A percentile compares a stretch with the other conserved stretches of the same genome.
phyloP scores from a whole-genome alignment of 2,113 vertebrate species.

The Alosa alosa region DNA sequence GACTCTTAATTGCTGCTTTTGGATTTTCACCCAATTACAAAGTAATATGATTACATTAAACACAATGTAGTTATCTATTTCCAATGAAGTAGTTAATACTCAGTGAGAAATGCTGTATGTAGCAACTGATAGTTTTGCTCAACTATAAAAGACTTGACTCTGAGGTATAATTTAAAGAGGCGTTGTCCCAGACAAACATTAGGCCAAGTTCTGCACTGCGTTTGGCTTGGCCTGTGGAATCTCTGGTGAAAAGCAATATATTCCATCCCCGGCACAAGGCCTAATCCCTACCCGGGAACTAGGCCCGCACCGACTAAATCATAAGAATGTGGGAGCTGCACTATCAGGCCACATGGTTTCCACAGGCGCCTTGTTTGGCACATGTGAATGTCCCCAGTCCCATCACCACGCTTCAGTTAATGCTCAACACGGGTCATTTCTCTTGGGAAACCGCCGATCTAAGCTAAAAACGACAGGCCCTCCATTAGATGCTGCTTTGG shows the following conservation, averaged over 20 bases:
- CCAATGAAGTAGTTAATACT: too few relatives aligned
- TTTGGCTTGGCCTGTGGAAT: neutral
- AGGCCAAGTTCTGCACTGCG: neutral
- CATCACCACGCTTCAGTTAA: conserved; percentile 13
- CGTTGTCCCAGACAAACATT: neutral
- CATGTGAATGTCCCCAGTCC: conserved; percentile 34
- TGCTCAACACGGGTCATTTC: conserved; percentile 20
- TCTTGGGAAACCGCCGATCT: conserved; percentile 43
- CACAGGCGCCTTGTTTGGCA: conserved; percentile 50
- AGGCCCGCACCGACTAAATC: neutral
- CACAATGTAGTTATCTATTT: too few relatives aligned
- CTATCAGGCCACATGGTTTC: neutral
- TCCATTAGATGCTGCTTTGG: neutral
- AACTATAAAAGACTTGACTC: too few relatives aligned
- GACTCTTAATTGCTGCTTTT: too few relatives aligned
- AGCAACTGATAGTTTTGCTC: too few relatives aligned
- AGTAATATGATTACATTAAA: too few relatives aligned
- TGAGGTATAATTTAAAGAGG: too few relatives aligned
- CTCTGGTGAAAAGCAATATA: neutral
- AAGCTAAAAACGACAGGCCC: conserved; percentile 28
- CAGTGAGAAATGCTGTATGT: too few relatives aligned
- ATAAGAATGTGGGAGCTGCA: neutral
- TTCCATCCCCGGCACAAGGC: neutral
- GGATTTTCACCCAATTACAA: too few relatives aligned
- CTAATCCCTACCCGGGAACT: too few relatives aligned